Base-by-base conservation (phyloP, 2,888 invertebrate species). In the Drosophila robusta region DNA sequence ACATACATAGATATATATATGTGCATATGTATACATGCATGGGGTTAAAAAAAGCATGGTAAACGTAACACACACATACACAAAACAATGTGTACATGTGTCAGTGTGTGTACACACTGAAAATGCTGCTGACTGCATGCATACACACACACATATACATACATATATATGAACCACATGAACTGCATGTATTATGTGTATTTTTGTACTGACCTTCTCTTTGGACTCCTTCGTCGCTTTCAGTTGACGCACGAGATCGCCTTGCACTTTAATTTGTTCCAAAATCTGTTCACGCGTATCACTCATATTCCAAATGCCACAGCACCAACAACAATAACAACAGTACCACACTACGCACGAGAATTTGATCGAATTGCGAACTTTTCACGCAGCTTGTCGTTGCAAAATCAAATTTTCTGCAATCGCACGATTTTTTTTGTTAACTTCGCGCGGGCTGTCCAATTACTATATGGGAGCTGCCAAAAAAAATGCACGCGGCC, bases 141-240 rank as follows among this genome's bases (percentile, higher is more conserved):
- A 41, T 29, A 26, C 3, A 45, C 47, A 47, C 36, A 41, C 11
- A 41, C 11, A 47, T 39, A 26, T 44, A 34, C 24, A 44, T 41
- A 47, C 36, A 42, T 41, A 32, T 11, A 11, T 3, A 34, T 29
- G 26, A 24, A 22, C 12, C 16, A 18, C 45, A 56, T 29, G 26
- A 24, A 22, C 12, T 24, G 29, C 45, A 56, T 32, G 32, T 45
- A 38, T 38, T 56, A 34, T 44, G 47, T 39, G 41, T 41, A 7
- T 26, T 32, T 32, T 41, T 41, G 46, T 46, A 79, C 87, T 85
- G 77, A 97, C 97, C 96, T 95, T 95, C 79, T 95, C 95, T 91
- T 94, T 95, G 54, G 95, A 94, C 92, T 96, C 96, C 92, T 97
- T 96, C 32, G 95, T 95, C 75, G 95, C 93, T 93, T 97, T 97